Conservation (phyloP, 2,888 invertebrate genomes). For the Amblyjoppa proteus region DNA sequence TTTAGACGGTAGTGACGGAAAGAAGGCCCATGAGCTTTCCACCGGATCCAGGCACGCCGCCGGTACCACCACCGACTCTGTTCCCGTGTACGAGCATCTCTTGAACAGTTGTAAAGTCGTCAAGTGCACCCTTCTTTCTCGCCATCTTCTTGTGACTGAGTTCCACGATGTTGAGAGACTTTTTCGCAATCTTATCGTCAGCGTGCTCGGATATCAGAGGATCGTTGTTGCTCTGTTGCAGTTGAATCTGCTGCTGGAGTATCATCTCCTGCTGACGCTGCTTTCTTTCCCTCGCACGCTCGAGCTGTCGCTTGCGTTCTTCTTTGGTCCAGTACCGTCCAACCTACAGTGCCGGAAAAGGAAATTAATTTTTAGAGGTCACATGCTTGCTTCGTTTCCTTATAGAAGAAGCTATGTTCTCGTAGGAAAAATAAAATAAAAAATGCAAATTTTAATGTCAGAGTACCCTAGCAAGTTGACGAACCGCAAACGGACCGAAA, state of each 20-base stretch:
- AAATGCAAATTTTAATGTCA: no score
- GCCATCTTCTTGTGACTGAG: constrained; percentile 85
- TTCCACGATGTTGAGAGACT: constrained; percentile 84
- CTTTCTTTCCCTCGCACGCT: constrained; percentile 89
- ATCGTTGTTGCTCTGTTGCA: constrained; percentile 72
- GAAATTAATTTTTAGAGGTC: background rate
- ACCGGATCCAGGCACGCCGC: constrained; percentile 80
- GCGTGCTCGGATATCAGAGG: constrained; percentile 76
- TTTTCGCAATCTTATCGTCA: constrained; percentile 83
- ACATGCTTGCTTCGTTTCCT: background rate
- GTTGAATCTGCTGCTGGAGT: constrained; percentile 73
- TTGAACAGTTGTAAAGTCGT: constrained; percentile 87
- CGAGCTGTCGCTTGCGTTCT: constrained; percentile 91
- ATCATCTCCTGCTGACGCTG: constrained; percentile 85
- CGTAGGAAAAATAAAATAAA: background rate
- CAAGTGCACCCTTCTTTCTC: constrained; percentile 83
- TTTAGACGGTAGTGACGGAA: constrained; percentile 87
- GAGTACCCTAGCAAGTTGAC: no score
- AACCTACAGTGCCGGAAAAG: constrained; percentile 79
- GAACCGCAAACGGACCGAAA: no score
- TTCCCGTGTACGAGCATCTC: constrained; percentile 87
- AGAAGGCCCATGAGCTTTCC: constrained; percentile 87
- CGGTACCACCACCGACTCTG: constrained; percentile 79
- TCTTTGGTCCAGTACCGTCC: constrained; percentile 92
- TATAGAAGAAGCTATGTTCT: background rate